phyloP scores from a whole-genome alignment of 2,888 invertebrate genomes.

The Elegia similella region DNA sequence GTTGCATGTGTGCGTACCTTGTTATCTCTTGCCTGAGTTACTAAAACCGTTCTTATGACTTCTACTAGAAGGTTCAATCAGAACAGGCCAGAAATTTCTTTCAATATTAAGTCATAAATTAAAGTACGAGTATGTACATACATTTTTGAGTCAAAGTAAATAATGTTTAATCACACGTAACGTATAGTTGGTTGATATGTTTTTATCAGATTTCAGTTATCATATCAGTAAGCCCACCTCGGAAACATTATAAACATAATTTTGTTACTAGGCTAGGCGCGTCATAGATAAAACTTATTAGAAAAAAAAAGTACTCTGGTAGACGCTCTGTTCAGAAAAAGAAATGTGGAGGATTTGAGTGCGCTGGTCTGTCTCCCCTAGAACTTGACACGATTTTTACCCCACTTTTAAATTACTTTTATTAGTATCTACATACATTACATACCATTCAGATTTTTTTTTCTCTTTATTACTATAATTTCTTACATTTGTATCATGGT shows the following conservation, averaged over 20 bases:
- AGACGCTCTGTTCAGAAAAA: no score
- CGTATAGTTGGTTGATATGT: background rate
- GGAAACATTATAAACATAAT: background rate
- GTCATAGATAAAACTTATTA: no score
- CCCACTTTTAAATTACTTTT: no score
- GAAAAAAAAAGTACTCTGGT: no score
- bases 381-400: no score
- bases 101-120: background rate
- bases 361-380: no score
- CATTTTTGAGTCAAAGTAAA: background rate
- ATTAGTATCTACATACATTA: no score
- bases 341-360: no score
- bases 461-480: background rate
- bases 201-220: background rate
- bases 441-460: no score
- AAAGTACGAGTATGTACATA: background rate
- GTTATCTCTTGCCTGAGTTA: background rate
- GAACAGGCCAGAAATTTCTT: background rate
- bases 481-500: background rate
- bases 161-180: background rate
- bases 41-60: slow-evolving; percentile 14
- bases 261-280: no score
- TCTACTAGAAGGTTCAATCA: background rate
- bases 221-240: background rate
- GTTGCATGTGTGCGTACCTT: background rate